Base-by-base conservation (phyloP, 2,113 vertebrate species). In the Tetraodon nigroviridis region DNA sequence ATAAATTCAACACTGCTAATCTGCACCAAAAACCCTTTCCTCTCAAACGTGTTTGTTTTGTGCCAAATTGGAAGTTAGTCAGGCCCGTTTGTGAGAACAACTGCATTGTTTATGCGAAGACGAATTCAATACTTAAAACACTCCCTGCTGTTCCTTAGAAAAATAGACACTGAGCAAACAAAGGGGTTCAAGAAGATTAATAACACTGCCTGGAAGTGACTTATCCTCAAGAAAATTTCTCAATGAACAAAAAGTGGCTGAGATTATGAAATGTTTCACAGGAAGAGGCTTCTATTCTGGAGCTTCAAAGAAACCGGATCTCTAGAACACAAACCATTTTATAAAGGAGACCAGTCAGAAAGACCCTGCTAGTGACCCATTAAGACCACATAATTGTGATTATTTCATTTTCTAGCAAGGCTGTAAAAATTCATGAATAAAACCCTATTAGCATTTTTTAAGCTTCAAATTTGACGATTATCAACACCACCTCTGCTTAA, bases 1-100 rank as follows among this genome's bases (percentile, higher is more conserved):
- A 79, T 78, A 76, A 76, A 79, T 69, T 67, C 80, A 83, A 85
- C 71, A 84, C 76, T 80, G 83, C 80, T 67, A 47, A 64, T 71
- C 32, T 67, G 57, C 51, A 55, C 55, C 47, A 29, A 72, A n/a
- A 50, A 57, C 40, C 32, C 51, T 62, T 50, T 27, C 5, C 3
- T 27, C 24, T 27, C 22, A 19, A 48, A 24, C 57, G 16, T 48
- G 20, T 68, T 73, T 61, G 50, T 48, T 63, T 57, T 49, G 22
- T 62, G 55, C 60, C 77, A 42, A 71, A 68, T 80, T 37, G 41
- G 52, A 24, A 22, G 32, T 57, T 63, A 65, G 57, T 49, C 20
- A 51, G 61, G 58, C 60, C 71, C 41, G 11, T 45, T 55, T 61
- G 52, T 50, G 48, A 50, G 50, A 78, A 57, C 56, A 76, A 82